phyloP scores from a whole-genome alignment of 2,888 invertebrate species.

The Cosmopolites sordidus region DNA sequence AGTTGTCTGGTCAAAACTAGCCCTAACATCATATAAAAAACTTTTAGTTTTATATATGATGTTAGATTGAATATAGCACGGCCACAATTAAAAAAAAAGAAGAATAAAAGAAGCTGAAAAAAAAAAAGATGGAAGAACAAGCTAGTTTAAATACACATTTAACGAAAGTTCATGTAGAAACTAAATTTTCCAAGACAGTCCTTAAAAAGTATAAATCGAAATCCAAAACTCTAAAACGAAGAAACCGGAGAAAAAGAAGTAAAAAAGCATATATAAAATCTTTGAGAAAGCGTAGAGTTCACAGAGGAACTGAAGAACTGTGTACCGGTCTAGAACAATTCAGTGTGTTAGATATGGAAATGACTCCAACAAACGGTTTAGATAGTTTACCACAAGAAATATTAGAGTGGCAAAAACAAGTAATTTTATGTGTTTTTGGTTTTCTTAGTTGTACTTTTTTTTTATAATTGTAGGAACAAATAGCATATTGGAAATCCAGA shows the following conservation, averaged over 20 bases:
- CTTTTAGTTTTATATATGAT: no score
- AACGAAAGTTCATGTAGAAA: conserved; percentile 11
- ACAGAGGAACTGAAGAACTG: conserved; percentile 34
- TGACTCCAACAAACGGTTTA: conserved; percentile 24
- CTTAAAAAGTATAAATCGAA: conserved; percentile 9
- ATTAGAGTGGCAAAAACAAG: conserved; percentile 51
- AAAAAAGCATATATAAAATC: conserved; percentile 32
- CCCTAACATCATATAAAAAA: no score
- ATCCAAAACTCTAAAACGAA: conserved; percentile 16
- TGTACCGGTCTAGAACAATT: conserved; percentile 35
- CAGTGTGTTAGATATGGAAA: conserved; percentile 39
- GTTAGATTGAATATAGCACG: no score
- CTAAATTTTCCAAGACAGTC: conserved; percentile 10
- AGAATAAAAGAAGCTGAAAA: no score
- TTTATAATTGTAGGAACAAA: conserved; percentile 46
- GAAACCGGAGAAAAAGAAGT: conserved; percentile 31
- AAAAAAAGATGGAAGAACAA: no score
- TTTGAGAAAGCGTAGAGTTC: conserved; percentile 28
- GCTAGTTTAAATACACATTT: conserved; percentile 3
- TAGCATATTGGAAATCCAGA: conserved; percentile 60
- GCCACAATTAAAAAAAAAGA: no score
- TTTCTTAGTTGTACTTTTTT: conserved; percentile 4
- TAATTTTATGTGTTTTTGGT: background rate
- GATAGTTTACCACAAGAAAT: conserved; percentile 34
- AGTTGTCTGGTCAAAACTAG: no score